phyloP scores from a whole-genome alignment of 1,140 invertebrate genomes.

The Drosophila tristis region DNA sequence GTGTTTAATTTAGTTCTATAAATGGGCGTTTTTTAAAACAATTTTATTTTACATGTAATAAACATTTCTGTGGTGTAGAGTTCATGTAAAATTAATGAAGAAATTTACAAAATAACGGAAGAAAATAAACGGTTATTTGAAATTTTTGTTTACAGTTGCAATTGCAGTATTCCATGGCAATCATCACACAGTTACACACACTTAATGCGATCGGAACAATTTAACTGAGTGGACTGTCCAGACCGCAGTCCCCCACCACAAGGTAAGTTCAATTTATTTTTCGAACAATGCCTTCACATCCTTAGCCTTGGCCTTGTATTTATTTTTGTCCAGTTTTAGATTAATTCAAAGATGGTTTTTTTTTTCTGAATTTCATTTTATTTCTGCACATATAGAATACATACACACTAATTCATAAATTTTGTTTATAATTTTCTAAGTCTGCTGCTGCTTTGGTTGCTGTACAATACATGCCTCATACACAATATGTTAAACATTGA shows the following conservation, averaged over 20 bases:
- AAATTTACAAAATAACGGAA: no score
- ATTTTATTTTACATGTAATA: conserved; percentile 4
- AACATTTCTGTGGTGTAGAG: not conserved
- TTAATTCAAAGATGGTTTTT: not conserved
- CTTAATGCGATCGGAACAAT: no score
- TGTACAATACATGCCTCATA: conserved; percentile 49
- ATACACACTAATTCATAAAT: conserved; percentile 76
- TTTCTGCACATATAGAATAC: conserved; percentile 75
- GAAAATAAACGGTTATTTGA: no score
- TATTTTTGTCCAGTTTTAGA: not conserved
- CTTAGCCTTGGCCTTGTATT: no score
- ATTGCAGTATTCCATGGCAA: no score
- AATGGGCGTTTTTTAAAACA: not conserved
- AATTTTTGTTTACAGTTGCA: no score
- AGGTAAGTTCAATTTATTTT: no score
- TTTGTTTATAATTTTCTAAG: conserved; percentile 55
- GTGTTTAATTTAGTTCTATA: no score
- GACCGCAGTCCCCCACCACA: no score
- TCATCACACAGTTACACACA: no score
- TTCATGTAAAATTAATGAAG: not conserved
- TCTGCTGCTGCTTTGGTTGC: conserved; percentile 47
- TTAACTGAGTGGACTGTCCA: no score
- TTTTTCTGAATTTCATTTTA: conserved; percentile 56
- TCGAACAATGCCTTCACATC: no score
- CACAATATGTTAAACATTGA: conserved; percentile 37